Evolutionary conservation across 2,797 vertebrate species (phyloP), one percentile per base, ranked within the genome.

Genomic region (Chelmon rostratus): DNA sequence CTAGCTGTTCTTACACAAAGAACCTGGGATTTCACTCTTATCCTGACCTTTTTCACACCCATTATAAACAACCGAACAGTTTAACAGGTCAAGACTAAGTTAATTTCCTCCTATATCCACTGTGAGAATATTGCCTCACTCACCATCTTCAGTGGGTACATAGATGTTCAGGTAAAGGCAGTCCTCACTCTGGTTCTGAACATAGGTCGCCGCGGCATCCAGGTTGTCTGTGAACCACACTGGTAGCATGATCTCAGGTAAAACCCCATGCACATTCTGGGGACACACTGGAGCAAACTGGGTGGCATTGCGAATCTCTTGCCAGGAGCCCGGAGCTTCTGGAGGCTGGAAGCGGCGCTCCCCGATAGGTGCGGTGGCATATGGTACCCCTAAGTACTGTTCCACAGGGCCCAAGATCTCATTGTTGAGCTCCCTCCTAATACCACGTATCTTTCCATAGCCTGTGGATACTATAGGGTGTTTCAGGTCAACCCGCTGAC

Each of bases 141-240:
- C 77, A 95, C 94, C 94, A 9, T 95, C 94, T 86, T 95, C 94
- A 63, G 93, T 95, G 40, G 94, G 94, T 53, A 95, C 88, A 65
- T 98, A 98, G 93, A 98, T 94, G 89, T 98, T 98, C 94, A 98
- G 97, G 91, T 97, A 98, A 88, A 98, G 96, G 86, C 97, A 98
- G 92, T 98, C 97, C 90, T 98, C 97, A 10, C 97, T 98, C 95
- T 98, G 97, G 93, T 97, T 97, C 93, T 98, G 97, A 64, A 99
- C 96, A 47, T 97, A 97, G 47, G 95, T 95, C 0, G 97, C 97
- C 1, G 96, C 97, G 0, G 96, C 96, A 70, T 99, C 97, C 94
- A 99, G 88, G 92, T 97, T 98, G 92, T 98, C 97, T 2, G 97
- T 98, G 94, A 98, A 98, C 97, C 97, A 99, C 59, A 98, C 96